A percentile compares a stretch with the other conserved stretches of the same genome.
These are phyloP conservation scores for Orchesella flavescens DNA, from an alignment of 2,888 invertebrate genomes.

Conservation along the genomic window DNA sequence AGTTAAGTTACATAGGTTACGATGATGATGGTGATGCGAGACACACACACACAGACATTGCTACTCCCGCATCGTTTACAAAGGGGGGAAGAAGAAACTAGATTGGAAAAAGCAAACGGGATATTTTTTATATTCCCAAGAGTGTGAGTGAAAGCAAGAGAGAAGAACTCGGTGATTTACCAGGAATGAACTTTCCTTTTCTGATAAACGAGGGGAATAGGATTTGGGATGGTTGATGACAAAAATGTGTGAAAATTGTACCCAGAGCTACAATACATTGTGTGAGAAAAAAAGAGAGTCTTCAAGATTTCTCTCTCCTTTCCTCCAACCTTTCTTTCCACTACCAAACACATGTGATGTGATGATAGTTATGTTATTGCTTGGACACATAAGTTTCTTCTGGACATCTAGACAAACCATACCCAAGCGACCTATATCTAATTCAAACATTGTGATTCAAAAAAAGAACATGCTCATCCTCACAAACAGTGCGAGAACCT, in stretches of 20 bases:
- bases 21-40: too few relatives aligned
- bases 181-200: conserved; percentile 72
- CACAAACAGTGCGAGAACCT: too few relatives aligned
- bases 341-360: background rate
- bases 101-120: conserved; percentile 62
- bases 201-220: conserved; percentile 71
- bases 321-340: background rate
- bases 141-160: conserved; percentile 38
- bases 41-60: too few relatives aligned
- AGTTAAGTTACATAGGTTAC: too few relatives aligned
- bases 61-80: background rate
- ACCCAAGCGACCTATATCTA: conserved; percentile 71
- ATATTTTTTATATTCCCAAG: conserved; percentile 13
- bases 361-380: background rate
- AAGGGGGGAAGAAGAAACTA: conserved; percentile 21
- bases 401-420: conserved; percentile 70
- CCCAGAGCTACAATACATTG: conserved; percentile 72
- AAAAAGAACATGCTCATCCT: conserved; percentile 4
- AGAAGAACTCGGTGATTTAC: conserved; percentile 70
- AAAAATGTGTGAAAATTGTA: conserved; percentile 72
- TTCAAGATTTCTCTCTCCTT: background rate
- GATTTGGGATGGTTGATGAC: conserved; percentile 70
- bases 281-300: conserved; percentile 46
- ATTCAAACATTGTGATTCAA: conserved; percentile 50
- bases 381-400: conserved; percentile 34